Conservation (phyloP, 2,113 vertebrate species). For the Mesembrinibis cayennensis region DNA sequence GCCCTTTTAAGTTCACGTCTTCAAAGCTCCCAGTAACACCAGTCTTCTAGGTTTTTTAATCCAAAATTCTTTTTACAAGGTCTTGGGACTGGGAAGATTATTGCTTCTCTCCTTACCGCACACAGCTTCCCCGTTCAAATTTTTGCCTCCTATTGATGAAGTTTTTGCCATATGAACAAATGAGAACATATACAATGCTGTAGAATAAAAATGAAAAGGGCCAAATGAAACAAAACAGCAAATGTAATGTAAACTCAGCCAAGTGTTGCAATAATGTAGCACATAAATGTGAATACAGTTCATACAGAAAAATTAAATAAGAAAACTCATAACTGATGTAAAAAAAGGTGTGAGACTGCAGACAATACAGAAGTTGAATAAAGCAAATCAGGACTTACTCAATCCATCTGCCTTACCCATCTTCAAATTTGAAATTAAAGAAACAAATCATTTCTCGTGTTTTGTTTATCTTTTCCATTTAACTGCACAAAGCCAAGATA, state of each 20-base stretch:
- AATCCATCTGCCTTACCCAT: not conserved
- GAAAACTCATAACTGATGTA: not conserved
- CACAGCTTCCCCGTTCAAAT: not conserved
- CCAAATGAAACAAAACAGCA: not conserved
- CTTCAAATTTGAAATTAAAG: not conserved
- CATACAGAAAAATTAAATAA: not conserved
- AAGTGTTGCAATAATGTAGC: not conserved
- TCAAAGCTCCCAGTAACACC: not conserved
- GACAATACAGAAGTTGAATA: not conserved
- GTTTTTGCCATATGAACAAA: not conserved
- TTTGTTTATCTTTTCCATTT: not conserved
- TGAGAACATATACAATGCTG: not conserved
- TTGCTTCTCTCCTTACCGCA: not conserved
- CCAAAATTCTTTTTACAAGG: not conserved
- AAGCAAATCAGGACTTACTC: not conserved
- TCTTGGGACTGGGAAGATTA: not conserved
- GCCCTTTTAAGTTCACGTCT: not conserved
- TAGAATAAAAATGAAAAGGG: not conserved
- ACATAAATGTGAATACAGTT: not conserved
- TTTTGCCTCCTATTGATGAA: not conserved
- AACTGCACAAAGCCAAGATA: not conserved
- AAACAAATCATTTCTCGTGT: not conserved
- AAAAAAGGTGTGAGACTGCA: not conserved
- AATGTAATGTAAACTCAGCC: not conserved
- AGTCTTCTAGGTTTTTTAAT: not conserved